These are phyloP conservation scores for Nymphalis polychloros DNA, from an alignment of 2,888 invertebrate species.

Conservation along the genomic window DNA sequence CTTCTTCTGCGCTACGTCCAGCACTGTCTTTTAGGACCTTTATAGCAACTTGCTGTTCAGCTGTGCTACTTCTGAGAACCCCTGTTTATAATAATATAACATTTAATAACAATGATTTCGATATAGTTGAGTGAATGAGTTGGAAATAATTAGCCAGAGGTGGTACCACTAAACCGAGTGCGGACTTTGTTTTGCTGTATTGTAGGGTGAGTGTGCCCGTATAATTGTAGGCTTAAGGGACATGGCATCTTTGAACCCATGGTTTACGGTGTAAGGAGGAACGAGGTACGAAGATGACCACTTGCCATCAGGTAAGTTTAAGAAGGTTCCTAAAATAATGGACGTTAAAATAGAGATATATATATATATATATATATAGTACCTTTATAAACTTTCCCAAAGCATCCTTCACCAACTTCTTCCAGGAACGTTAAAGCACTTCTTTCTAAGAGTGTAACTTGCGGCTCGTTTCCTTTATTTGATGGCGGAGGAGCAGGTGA, in stretches of 20 bases:
- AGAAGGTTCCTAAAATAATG: not conserved
- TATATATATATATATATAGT: not conserved
- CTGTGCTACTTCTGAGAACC: conserved; percentile 56
- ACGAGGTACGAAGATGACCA: too few species aligned
- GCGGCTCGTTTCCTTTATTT: conserved; percentile 60
- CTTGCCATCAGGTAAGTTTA: too few species aligned
- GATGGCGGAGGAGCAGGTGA: conserved; percentile 46
- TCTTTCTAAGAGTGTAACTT: conserved; percentile 83
- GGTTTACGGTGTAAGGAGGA: too few species aligned
- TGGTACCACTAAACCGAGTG: too few species aligned
- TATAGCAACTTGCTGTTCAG: conserved; percentile 84
- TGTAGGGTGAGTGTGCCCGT: too few species aligned
- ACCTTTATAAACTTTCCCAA: conserved; percentile 94
- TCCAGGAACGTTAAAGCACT: conserved; percentile 86
- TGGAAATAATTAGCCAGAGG: too few species aligned
- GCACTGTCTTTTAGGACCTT: conserved; percentile 91
- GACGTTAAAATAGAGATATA: not conserved
- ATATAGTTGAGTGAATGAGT: too few species aligned
- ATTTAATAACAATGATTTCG: too few species aligned
- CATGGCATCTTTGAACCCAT: too few species aligned
- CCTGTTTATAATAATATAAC: conserved; percentile 48
- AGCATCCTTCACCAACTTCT: conserved; percentile 93
- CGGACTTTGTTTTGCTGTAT: too few species aligned
- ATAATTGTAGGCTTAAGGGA: too few species aligned
- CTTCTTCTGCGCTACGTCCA: conserved; percentile 88